A percentile compares a stretch with the other conserved stretches of the same genome.
These are phyloP conservation scores for Linyphia triangularis DNA, from an alignment of 2,888 invertebrate species.

Conservation along the genomic window DNA sequence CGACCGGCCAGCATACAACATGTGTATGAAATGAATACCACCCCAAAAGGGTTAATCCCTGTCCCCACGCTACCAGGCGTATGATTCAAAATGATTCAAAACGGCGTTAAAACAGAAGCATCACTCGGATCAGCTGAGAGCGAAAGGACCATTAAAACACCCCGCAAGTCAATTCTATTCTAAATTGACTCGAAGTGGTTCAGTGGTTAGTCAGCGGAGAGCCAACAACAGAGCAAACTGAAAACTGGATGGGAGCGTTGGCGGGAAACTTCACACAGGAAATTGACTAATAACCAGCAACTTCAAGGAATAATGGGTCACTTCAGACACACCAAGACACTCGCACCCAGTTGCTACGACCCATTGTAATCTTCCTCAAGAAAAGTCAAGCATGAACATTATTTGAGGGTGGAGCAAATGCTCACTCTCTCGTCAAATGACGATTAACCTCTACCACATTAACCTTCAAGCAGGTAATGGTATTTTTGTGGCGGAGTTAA, in stretches of 20 bases:
- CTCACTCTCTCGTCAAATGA: constrained; percentile 23
- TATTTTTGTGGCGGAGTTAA: constrained; percentile 21
- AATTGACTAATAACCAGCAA: constrained; percentile 58
- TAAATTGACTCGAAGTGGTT: constrained; percentile 37
- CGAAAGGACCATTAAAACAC: neutral
- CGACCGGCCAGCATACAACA: too few species aligned
- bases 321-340: constrained; percentile 29
- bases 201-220: constrained; percentile 35
- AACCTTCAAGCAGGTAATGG: constrained; percentile 37
- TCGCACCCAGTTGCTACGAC: constrained; percentile 30
- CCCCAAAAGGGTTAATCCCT: too few species aligned
- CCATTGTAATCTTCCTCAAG: constrained; percentile 22
- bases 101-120: constrained; percentile 38
- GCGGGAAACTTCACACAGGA: constrained; percentile 54
- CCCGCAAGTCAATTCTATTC: constrained; percentile 27
- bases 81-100: too few species aligned
- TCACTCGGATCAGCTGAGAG: neutral
- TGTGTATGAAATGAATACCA: too few species aligned
- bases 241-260: constrained; percentile 8
- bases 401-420: neutral
- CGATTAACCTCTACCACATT: constrained; percentile 44
- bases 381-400: constrained; percentile 5
- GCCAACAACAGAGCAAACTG: constrained; percentile 14
- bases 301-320: constrained; percentile 55
- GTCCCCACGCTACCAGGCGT: too few species aligned